phyloP scores from a whole-genome alignment of 2,113 vertebrate species.

The Neotoma lepida region DNA sequence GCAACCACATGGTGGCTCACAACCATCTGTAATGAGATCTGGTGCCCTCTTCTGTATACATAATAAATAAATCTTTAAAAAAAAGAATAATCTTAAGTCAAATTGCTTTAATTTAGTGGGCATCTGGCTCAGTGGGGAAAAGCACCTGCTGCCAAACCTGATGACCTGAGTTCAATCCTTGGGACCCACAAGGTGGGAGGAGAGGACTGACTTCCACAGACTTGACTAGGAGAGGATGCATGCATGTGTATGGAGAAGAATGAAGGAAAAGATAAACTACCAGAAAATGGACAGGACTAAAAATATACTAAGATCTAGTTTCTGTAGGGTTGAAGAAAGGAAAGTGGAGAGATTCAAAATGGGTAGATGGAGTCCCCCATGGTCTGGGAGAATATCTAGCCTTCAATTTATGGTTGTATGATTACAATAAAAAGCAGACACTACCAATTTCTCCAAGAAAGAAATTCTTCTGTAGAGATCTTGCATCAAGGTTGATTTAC shows the following conservation, averaged over 20 bases:
- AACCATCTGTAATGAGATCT: too few species aligned
- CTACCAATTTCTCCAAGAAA: slow-evolving; percentile 27
- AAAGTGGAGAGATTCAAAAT: slow-evolving; percentile 23
- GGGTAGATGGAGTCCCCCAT: neutral
- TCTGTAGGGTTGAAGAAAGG: neutral
- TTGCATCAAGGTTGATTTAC: slow-evolving; percentile 44
- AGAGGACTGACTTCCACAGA: neutral
- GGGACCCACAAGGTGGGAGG: neutral
- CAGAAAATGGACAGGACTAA: slow-evolving; percentile 34
- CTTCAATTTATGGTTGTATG: slow-evolving; percentile 12
- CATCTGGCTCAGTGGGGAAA: neutral
- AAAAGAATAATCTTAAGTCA: slow-evolving; percentile 47
- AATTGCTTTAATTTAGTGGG: slow-evolving; percentile 2
- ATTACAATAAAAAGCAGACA: slow-evolving; percentile 8
- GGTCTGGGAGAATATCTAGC: neutral
- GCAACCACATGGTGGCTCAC: too few species aligned
- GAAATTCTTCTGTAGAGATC: slow-evolving; percentile 3
- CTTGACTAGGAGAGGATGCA: neutral
- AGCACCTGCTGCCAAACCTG: neutral
- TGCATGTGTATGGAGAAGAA: neutral
- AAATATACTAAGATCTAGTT: slow-evolving; percentile 20
- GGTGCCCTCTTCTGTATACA: too few species aligned
- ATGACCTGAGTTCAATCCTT: neutral
- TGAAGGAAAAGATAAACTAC: neutral
- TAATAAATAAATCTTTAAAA: too few species aligned